These are phyloP conservation scores for Digitonthophagus gazella DNA, from an alignment of 2,888 invertebrate species.

Conservation along the genomic window DNA sequence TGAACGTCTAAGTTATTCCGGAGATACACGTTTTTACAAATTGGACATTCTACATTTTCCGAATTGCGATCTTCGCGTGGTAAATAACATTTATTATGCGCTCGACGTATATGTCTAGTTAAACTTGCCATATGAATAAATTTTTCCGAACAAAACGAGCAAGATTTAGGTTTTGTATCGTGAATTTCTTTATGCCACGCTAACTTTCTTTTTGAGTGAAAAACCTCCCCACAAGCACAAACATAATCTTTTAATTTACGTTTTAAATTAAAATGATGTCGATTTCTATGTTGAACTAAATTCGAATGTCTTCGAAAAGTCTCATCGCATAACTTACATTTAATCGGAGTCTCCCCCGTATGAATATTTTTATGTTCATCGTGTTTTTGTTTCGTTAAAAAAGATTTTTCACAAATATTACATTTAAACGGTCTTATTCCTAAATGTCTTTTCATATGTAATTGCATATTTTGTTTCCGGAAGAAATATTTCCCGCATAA, in stretches of 20 bases:
- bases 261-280: constrained; percentile 72
- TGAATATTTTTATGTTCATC: constrained; percentile 81
- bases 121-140: constrained; percentile 82
- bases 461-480: constrained; percentile 65
- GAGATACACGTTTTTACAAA: constrained; percentile 76
- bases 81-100: constrained; percentile 75
- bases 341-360: constrained; percentile 76
- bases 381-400: constrained; percentile 77
- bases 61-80: constrained; percentile 60
- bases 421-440: constrained; percentile 70
- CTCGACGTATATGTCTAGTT: constrained; percentile 77
- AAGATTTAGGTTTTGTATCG: constrained; percentile 77
- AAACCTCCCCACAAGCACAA: constrained; percentile 69
- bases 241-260: constrained; percentile 56
- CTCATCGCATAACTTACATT: constrained; percentile 77
- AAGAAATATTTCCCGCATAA: constrained; percentile 77
- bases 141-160: constrained; percentile 81
- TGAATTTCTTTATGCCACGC: constrained; percentile 86
- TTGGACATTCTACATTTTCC: constrained; percentile 74
- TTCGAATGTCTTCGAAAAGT: constrained; percentile 81
- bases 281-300: constrained; percentile 78
- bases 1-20: constrained; percentile 78
- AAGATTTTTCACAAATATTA: constrained; percentile 77
- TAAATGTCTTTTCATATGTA: constrained; percentile 78
- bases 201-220: constrained; percentile 80